Base-by-base conservation (phyloP, 2,113 vertebrate genomes). In the Catharus bicknelli region DNA sequence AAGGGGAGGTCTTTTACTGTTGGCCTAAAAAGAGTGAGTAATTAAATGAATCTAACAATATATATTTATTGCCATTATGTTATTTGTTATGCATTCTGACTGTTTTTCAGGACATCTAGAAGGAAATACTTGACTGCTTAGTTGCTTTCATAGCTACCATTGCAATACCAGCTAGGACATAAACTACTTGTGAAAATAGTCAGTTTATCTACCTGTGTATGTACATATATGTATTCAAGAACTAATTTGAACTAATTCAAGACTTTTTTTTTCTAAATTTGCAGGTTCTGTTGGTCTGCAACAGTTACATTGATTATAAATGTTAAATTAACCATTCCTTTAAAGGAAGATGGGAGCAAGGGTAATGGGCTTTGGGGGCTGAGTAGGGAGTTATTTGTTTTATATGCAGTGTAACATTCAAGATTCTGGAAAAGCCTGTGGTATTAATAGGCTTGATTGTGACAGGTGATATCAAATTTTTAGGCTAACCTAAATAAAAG, bases 81-180 rank as follows among this genome's bases (percentile, higher is more conserved):
- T 81, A 26, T 7, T 51, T 78, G 10, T 5, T 76, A 13, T 23
- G 62, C 4, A 76, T 83, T 43, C 3, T 62, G 26, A 43, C 47
- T 55, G 3, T 27, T 36, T 74, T 88, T 67, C 40, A 57, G 17
- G 47, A 36, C 15, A 48, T 42, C 17, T 92, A 95, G 83, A 78
- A 29, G 51, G 51, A 96, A 96, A 93, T 89, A 85, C 42, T 66
- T 57, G 76, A 69, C 34, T 86, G 22, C 10, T 83, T 45, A 82
- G 19, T 93, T 86, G 53, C 11, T 92, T 97, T 96, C 83, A 67
- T 91, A 89, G 67, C 27, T 75, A 21, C 78, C 20, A 90, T 95
- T 90, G 79, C 61, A 83, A 51, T 80, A n/a, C 77, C 58, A 93
- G 43, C 83, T 81, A 87, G 18, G 27, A 75, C 68, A 86, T 32